These are phyloP conservation scores for Lepidocyrtoides sp. DNA, from an alignment of 2,888 invertebrate genomes.

Conservation along the genomic window DNA sequence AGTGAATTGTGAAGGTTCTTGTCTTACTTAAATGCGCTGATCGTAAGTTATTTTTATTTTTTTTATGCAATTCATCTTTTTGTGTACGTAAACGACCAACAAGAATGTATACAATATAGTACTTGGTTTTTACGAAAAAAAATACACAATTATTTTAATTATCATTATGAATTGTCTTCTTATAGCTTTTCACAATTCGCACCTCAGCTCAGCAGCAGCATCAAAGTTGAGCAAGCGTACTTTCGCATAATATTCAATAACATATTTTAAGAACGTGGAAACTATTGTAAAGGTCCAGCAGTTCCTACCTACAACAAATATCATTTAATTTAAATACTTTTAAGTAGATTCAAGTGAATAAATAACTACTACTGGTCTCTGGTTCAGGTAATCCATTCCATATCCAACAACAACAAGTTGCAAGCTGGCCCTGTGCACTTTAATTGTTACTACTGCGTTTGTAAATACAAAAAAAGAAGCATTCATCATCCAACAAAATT, in stretches of 20 bases:
- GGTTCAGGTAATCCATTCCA: too few species aligned
- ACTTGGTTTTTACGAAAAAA: conserved; percentile 3
- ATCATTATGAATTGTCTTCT: background rate
- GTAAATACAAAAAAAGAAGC: background rate
- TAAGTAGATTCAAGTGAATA: too few species aligned
- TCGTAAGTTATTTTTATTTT: too few species aligned
- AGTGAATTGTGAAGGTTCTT: conserved; percentile 25
- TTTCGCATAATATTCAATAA: background rate
- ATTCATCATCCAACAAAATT: background rate
- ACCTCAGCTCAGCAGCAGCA: too few species aligned
- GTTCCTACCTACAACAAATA: conserved; percentile 10
- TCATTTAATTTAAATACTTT: too few species aligned
- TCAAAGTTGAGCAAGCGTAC: background rate
- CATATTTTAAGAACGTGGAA: background rate
- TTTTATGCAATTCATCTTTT: background rate
- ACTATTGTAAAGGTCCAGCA: conserved; percentile 21
- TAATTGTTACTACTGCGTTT: background rate
- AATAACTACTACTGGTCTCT: too few species aligned
- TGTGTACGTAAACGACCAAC: background rate
- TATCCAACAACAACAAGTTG: too few species aligned
- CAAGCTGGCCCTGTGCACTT: background rate
- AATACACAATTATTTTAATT: conserved; percentile 46
- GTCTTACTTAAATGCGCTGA: too few species aligned
- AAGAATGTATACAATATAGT: background rate
- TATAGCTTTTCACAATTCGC: too few species aligned